These are phyloP conservation scores for Drosophila kanekoi DNA, from an alignment of 2,888 invertebrate species.

Conservation along the genomic window DNA sequence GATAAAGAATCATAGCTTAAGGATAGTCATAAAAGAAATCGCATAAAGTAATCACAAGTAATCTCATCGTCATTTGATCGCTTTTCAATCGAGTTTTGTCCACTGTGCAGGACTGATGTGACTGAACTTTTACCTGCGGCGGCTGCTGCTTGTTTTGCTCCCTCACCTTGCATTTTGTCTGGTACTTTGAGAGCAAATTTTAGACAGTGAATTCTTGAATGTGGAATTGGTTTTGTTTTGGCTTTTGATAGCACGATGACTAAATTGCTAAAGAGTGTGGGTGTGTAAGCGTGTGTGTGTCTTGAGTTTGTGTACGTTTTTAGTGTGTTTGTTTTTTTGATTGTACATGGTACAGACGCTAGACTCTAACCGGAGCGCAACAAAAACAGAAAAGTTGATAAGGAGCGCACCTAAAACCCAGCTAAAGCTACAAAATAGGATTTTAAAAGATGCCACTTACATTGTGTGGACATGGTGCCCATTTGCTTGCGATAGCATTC, in stretches of 20 bases:
- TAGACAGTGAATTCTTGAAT: constrained; percentile 63
- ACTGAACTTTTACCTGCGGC: constrained; percentile 70
- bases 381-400: constrained; percentile 55
- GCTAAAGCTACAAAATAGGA: constrained; percentile 53
- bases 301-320: constrained; percentile 24
- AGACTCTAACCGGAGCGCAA: constrained; percentile 68
- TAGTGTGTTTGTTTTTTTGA: constrained; percentile 39
- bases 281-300: constrained; percentile 41
- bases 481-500: constrained; percentile 94
- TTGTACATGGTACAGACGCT: constrained; percentile 65
- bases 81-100: constrained; percentile 25
- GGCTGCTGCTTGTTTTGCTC: constrained; percentile 39
- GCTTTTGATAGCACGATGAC: constrained; percentile 66
- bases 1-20: not conserved
- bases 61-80: constrained; percentile 13
- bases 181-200: constrained; percentile 70
- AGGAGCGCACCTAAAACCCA: constrained; percentile 69
- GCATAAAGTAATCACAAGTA: not conserved
- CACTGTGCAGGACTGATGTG: constrained; percentile 44
- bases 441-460: constrained; percentile 88
- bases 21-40: not conserved
- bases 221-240: constrained; percentile 47
- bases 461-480: constrained; percentile 94
- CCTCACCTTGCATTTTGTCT: constrained; percentile 54
- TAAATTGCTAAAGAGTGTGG: constrained; percentile 63